Evolutionary conservation across 2,113 vertebrate genomes (phyloP).

Genomic region (Centropus unirufus): DNA sequence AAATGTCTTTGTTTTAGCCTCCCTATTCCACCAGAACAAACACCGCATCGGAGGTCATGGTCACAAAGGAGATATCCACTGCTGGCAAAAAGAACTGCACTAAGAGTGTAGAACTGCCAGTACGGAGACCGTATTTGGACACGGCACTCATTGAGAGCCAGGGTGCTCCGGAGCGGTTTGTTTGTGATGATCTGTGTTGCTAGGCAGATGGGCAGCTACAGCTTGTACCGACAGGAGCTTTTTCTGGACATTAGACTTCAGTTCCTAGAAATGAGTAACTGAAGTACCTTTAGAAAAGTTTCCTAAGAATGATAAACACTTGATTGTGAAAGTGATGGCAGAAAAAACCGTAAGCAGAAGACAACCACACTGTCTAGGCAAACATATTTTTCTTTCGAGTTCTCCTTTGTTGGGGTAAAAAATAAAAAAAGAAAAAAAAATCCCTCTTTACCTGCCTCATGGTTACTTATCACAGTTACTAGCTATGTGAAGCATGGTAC

Average conservation of each 20-base stretch:
- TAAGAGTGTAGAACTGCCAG: neutral
- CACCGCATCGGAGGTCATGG: neutral
- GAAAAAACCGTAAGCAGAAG: neutral
- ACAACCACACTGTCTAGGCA: neutral
- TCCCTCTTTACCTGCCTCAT: neutral
- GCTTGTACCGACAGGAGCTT: neutral
- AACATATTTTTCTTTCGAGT: neutral
- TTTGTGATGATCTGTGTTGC: slow-evolving; percentile 47
- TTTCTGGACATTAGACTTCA: slow-evolving; percentile 25
- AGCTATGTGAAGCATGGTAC: neutral
- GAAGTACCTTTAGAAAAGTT: slow-evolving; percentile 26
- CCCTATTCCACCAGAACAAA: neutral
- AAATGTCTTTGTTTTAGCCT: neutral
- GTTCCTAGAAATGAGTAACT: slow-evolving; percentile 60
- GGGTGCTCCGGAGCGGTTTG: neutral
- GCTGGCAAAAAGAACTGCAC: neutral
- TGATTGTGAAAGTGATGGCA: slow-evolving; percentile 1
- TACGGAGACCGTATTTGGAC: neutral
- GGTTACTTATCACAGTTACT: neutral
- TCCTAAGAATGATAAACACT: slow-evolving; percentile 10
- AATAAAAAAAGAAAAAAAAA: neutral
- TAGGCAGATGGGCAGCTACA: slow-evolving; percentile 41
- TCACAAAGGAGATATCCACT: neutral
- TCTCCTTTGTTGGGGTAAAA: neutral
- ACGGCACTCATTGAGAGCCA: accelerated